Conservation (phyloP, 2,888 invertebrate genomes). For the Gymnoscelis rufifasciata region DNA sequence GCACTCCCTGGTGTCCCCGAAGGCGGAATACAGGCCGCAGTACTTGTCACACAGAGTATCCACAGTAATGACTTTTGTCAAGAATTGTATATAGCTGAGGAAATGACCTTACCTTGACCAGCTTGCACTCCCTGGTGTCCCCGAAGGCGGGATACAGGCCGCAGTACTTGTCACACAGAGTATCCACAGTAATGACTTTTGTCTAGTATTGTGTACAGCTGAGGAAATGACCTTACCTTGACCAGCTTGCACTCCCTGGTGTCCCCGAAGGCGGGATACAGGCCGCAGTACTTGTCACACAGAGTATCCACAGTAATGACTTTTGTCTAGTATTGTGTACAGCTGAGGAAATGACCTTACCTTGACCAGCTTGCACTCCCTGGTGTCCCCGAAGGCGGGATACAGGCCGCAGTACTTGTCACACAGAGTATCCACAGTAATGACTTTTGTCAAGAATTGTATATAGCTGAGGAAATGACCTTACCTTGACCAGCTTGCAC, state of each 20-base stretch:
- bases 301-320: background rate
- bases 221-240: too few relatives aligned
- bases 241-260: background rate
- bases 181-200: background rate
- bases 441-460: too few relatives aligned
- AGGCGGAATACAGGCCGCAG: too few relatives aligned
- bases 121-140: background rate
- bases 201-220: background rate
- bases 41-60: too few relatives aligned
- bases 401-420: conserved; percentile 3
- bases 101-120: background rate
- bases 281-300: conserved; percentile 5
- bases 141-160: background rate
- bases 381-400: background rate
- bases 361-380: background rate
- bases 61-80: too few relatives aligned
- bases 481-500: background rate
- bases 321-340: conserved; percentile 85
- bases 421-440: background rate
- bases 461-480: too few relatives aligned
- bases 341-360: too few relatives aligned
- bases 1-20: too few relatives aligned
- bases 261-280: background rate
- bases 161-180: background rate
- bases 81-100: too few relatives aligned